Base-by-base conservation (phyloP, 1,140 invertebrate species). In the Leptopilina boulardi region DNA sequence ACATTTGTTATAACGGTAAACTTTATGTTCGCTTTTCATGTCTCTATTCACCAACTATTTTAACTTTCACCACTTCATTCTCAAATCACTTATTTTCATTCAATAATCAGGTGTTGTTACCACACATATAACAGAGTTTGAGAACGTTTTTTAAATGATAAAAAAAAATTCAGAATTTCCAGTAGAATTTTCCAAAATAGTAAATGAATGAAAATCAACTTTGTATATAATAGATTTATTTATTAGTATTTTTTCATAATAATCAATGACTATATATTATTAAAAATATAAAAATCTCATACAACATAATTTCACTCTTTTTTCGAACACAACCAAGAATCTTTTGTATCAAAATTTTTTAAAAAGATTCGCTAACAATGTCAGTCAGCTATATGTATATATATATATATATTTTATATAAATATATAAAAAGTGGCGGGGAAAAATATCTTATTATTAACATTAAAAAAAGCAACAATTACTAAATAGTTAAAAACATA, bases 1-100 rank as follows among this genome's bases (percentile, higher is more conserved):
- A 59, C 13, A 2, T 21, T 56, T 3, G 56, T 26, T 21, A n/a
- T n/a, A 15, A 26, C 5, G 11, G 13, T 5, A 66, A 38, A 66
- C 26, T 66, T 66, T 5, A 26, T 13, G 11, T 30, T 6, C 59
- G n/a, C 21, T 30, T 26, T 30, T 66, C 56, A 66, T 66, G 23
- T 10, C 23, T 34, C 21, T 66, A 66, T 66, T 66, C 13, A 66
- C 23, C 59, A 66, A 11, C 23, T 18, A 30, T 34, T 66, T 66
- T 5, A 66, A 23, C 59, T 66, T 66, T 66, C 59, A 66, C 59
- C 23, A 30, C 26, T 30, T 66, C 26, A 66, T 66, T 66, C 26
- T 66, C 11, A 66, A 66, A 66, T 66, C 23, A 66, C 23, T 66
- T 66, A 66, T 66, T 66, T 66, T 13, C 23, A 66, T 30, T 66